Evolutionary conservation across 2,113 vertebrate species (phyloP).

Genomic region (Parus major): DNA sequence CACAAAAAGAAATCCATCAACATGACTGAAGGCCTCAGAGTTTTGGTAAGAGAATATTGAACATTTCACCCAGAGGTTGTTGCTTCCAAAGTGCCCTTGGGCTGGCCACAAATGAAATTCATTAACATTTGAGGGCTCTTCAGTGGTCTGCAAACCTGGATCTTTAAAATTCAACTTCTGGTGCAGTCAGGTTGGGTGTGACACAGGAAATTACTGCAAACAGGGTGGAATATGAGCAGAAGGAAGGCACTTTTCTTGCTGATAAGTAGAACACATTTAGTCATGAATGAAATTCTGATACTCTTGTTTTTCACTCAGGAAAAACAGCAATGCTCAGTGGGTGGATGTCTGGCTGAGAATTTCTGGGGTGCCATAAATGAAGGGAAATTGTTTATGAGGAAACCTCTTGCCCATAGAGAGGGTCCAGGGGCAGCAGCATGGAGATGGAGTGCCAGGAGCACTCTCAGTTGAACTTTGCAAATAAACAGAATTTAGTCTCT

Average conservation of each 20-base stretch:
- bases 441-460: background rate
- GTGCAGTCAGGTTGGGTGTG: background rate
- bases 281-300: background rate
- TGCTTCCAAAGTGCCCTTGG: conserved; percentile 19
- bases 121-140: conserved; percentile 28
- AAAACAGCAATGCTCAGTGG: background rate
- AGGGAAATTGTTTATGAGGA: background rate
- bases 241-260: background rate
- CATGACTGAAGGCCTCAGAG: conserved; percentile 28
- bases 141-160: background rate
- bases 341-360: background rate
- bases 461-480: background rate
- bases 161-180: background rate
- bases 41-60: conserved; percentile 21
- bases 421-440: background rate
- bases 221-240: background rate
- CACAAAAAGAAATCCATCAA: conserved; percentile 45
- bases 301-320: background rate
- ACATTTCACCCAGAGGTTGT: conserved; percentile 3
- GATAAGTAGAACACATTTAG: background rate
- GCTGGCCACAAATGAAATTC: background rate
- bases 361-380: background rate
- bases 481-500: background rate
- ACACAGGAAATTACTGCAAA: background rate
- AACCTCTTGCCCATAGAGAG: background rate